These are phyloP conservation scores for Agrenia bidenticulata DNA, from an alignment of 2,888 invertebrate genomes.

Conservation along the genomic window DNA sequence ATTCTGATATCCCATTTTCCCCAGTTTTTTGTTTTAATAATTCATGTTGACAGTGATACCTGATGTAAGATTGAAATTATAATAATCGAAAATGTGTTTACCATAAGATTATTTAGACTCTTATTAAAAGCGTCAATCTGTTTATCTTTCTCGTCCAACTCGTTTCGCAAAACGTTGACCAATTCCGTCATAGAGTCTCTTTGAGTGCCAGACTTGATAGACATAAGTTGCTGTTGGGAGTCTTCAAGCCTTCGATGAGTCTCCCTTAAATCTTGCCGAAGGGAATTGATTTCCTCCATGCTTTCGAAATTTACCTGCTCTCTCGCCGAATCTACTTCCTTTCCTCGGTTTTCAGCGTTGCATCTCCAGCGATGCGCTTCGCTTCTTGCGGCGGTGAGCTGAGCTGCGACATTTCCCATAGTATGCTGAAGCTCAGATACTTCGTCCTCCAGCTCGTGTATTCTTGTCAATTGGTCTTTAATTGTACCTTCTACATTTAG, in stretches of 20 bases:
- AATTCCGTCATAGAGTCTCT: constrained; percentile 36
- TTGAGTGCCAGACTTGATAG: constrained; percentile 35
- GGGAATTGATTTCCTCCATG: constrained; percentile 40
- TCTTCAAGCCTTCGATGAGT: constrained; percentile 67
- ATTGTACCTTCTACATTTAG: constrained; percentile 50
- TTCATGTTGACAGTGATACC: too few relatives aligned
- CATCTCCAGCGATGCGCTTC: constrained; percentile 68
- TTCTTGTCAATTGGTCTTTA: constrained; percentile 50
- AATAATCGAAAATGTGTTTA: constrained; percentile 27
- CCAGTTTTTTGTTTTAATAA: too few relatives aligned
- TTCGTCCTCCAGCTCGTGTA: constrained; percentile 62
- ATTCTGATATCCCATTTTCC: constrained; percentile 16
- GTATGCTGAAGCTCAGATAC: constrained; percentile 60
- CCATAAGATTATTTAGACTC: constrained; percentile 60
- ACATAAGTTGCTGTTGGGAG: constrained; percentile 52
- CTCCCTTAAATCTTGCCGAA: constrained; percentile 54
- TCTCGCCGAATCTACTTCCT: constrained; percentile 66
- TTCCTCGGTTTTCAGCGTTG: constrained; percentile 67
- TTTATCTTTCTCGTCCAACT: constrained; percentile 46
- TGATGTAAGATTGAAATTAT: neutral
- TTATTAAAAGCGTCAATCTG: constrained; percentile 53
- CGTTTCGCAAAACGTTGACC: constrained; percentile 34
- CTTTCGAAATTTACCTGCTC: constrained; percentile 51
- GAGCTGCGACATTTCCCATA: constrained; percentile 60
- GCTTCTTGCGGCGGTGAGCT: constrained; percentile 60